Base-by-base conservation (phyloP, 1,140 invertebrate genomes). In the Trichoplusia ni region DNA sequence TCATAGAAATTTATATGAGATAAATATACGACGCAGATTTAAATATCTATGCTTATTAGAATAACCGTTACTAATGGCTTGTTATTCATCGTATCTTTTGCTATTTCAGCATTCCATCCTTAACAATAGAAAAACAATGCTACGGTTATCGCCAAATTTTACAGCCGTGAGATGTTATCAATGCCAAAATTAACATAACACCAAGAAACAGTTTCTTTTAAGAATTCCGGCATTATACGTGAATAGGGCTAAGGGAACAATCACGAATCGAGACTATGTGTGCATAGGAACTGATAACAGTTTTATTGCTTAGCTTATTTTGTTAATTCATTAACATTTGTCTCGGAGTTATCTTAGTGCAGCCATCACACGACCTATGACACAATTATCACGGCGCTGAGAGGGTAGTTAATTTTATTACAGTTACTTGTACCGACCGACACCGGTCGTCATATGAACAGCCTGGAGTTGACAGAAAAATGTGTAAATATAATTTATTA, bases 371-470 rank as follows among this genome's bases (percentile, higher is more conserved):
- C 14, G 44, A 31, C 44, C 44, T 46, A 27, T 46, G 42, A 46
- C 42, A 27, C 23, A 46, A 46, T 46, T 46, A 46, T 47, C 44
- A 47, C 44, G 1, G 8, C 11, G 2, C 11, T 14, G 35, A 40
- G 67, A 64, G 69, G 69, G 64, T 71, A 71, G 64, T 67, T 53
- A 19, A 49, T 60, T 42, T 58, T 38, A 33, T 31, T 9, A 18
- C 33, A 18, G 47, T 6, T 51, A 33, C 7, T 21, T 54, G 9
- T 33, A n/a, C 21, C 13, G 11, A 19, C 8, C 29, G 5, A 27
- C 11, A n/a, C 1, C 13, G n/a, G 27, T 54, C 6, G 35, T 16
- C 6, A 7, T n/a, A n/a, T n/a, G n/a, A 23, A 13, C 18, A 27
- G 23, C 21, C 21, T 13, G 29, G 27, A 35, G 19, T 8, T 29